Base-by-base conservation (phyloP, 2,797 vertebrate species). In the Pangasius krempfi region DNA sequence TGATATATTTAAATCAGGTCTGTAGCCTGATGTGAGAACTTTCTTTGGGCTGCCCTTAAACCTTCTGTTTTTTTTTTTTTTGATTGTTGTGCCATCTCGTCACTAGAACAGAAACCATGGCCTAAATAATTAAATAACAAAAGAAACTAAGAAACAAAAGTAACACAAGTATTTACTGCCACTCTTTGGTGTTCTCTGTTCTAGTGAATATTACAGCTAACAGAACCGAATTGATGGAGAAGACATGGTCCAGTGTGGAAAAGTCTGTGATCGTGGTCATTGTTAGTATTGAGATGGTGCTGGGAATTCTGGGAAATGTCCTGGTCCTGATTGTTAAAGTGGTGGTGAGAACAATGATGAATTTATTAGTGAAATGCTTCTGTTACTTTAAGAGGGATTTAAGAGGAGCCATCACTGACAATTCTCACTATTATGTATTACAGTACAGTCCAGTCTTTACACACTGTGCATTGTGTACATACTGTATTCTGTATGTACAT, bases 261-360 rank as follows among this genome's bases (percentile, higher is more conserved):
- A 94, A 91, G 89, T 94, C 93, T 88, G 73, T 95, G 18, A 91
- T 96, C 81, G 93, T 93, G 87, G 85, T 91, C 6, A 92, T 96
- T 60, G 80, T 96, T 86, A 92, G 91, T 54, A 72, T 93, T 70
- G 94, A 96, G 90, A 93, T 94, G 92, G 50, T 92, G 0, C 79
- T 95, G 86, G 96, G 95, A 66, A 85, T 95, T 33, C 79, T 94
- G 16, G 96, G 96, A 87, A 96, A 96, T 90, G 86, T 88, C 64
- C 54, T 95, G 4, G 92, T 94, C 86, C 91, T 96, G 37, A 86
- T 95, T n/a, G 93, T 95, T 83, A 96, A 96, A 94, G 86, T 93
- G 81, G 92, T 90, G 94, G 95, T 95, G 91, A 78, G 91, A 72
- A 50, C 20, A 88, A 33, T 56, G 1, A 66, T 33, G 5, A n/a